Evolutionary conservation across 2,113 vertebrate genomes (phyloP), one percentile per base, ranked within the genome.

Genomic region (Octodon degus): DNA sequence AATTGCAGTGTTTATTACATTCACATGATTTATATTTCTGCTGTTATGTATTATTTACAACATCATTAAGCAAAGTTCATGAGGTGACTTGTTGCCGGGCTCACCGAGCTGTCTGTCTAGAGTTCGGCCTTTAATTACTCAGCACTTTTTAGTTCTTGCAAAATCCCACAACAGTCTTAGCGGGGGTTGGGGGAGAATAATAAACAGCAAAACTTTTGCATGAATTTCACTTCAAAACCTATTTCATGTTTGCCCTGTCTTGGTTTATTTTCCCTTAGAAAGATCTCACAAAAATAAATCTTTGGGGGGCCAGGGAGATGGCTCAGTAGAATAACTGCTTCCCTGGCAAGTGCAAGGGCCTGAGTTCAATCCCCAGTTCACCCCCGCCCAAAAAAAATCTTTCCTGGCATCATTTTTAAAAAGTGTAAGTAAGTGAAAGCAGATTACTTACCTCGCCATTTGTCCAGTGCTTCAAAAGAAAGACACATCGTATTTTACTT

Each of bases 1-100:
- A 89, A 93, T n/a, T 91, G 60, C 10, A 87, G n/a, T 92, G 91
- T 86, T 94, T 94, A 95, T 94, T 84, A 92, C 67, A 63, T 58
- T 79, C 32, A 72, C 0, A 10, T 88, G 72, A 92, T 68, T 92
- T 94, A 55, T 93, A 91, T 92, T 94, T 86, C 80, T 81, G 43
- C 9, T 50, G 55, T 22, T 62, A 14, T 4, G 22, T 87, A 76
- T 95, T 82, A 76, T 84, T 92, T 86, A 40, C 0, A 34, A 43
- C 50, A 72, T 89, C 80, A 90, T 90, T 90, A 92, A 96, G 20
- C 70, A 85, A 77, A 95, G 50, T 80, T 96, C 76, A 85, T 34
- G 17, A 43, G 68, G 80, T 86, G 43, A 17, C 77, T 62, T 83
- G 4, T 92, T 89, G 24, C 47, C 17, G 1, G 8, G 25, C 20